Evolutionary conservation across 1,140 invertebrate genomes (phyloP), one percentile per base, ranked within the genome.

Genomic region (Pseudobourletiella spinata): DNA sequence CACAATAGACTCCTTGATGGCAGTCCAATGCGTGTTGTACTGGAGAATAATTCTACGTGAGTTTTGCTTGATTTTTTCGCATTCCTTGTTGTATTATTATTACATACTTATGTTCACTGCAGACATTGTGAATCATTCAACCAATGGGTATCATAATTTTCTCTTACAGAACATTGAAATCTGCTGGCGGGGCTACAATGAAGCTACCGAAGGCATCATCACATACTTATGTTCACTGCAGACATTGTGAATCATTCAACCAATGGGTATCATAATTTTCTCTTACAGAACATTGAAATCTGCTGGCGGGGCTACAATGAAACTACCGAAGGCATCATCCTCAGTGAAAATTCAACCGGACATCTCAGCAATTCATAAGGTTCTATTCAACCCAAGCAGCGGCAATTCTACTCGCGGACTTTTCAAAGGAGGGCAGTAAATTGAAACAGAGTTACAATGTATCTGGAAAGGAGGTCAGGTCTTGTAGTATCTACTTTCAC

Each of bases 1-100:
- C 76, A 81, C 71, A 77, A 79, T 63, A 51, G 65, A 11, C 46
- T 67, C 3, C 24, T 64, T n/a, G 65, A 67, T 60, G 65, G 65
- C 46, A 59, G 56, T 43, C 65, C 61, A 2, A 67, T 67, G 61
- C 48, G 57, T 22, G 62, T 67, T 29, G 24, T 64, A 39, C 52
- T 60, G 52, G 50, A 54, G 44, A 55, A 22, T 22, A 32, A 20
- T 39, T 57, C 29, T 59, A 26, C 39, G 22, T 26, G 29, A 59
- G 6, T 39, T 8, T 11, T 11, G 8, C n/a, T 39, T 39, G 32
- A 39, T 39, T 39, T 39, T 39, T 39, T n/a, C n/a, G n/a, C n/a
- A n/a, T n/a, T n/a, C n/a, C n/a, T n/a, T n/a, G n/a, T n/a, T n/a
- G n/a, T n/a, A n/a, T n/a, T n/a, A n/a, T n/a, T n/a, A n/a, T n/a